Conservation (phyloP, 2,113 vertebrate species). For the Steatornis caripensis region DNA sequence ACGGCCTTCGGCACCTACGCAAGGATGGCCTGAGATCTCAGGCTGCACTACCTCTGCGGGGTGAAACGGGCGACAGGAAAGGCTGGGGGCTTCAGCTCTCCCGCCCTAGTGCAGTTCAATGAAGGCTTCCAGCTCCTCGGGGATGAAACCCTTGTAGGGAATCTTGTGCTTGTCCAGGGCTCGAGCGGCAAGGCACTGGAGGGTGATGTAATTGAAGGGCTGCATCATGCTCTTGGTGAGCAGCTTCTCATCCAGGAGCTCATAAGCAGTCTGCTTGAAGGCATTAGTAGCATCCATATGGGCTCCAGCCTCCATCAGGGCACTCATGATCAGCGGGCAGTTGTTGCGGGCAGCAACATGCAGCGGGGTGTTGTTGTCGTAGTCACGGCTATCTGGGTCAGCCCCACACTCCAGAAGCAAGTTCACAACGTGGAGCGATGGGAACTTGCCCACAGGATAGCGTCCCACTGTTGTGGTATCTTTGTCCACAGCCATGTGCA, state of each 20-base stretch:
- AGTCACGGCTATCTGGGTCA: conserved; percentile 88
- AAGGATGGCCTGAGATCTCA: not conserved
- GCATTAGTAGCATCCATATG: conserved; percentile 93
- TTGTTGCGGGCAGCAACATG: conserved; percentile 86
- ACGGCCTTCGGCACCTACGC: not conserved
- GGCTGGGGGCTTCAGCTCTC: not conserved
- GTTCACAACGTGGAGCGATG: conserved; percentile 83
- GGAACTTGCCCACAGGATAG: conserved; percentile 92
- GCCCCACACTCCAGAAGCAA: conserved; percentile 90
- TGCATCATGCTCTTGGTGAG: conserved; percentile 83
- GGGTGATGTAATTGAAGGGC: conserved; percentile 88
- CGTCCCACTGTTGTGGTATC: conserved; percentile 91
- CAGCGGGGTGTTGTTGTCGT: conserved; percentile 92
- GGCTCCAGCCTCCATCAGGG: conserved; percentile 85
- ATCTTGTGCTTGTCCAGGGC: conserved; percentile 90
- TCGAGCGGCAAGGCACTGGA: conserved; percentile 95
- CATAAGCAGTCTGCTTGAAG: conserved; percentile 86
- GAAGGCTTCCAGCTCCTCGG: conserved; percentile 92
- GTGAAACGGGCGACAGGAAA: not conserved
- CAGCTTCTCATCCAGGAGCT: conserved; percentile 89
- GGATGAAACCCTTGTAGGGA: conserved; percentile 92
- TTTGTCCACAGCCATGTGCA: conserved; percentile 93
- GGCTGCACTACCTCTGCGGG: not conserved
- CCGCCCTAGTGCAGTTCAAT: conserved; percentile 87
- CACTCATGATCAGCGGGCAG: conserved; percentile 85